Evolutionary conservation across 2,797 vertebrate species (phyloP).

Genomic region (Amphiprion clarkii): DNA sequence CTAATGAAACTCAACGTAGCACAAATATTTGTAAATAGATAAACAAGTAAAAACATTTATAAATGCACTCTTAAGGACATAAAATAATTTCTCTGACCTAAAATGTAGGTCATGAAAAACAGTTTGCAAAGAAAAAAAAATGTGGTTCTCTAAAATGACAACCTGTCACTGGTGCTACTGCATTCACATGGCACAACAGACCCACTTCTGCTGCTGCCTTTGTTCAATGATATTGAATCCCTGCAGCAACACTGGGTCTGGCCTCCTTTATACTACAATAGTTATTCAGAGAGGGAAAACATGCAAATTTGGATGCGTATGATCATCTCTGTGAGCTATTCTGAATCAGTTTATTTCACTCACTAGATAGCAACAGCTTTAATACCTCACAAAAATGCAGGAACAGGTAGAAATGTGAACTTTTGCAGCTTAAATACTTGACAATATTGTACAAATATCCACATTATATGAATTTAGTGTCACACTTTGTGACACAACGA

Average conservation of each 20-base stretch:
- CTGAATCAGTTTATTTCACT: not conserved
- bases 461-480: not conserved
- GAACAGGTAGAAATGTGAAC: not conserved
- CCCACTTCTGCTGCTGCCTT: slow-evolving; percentile 59
- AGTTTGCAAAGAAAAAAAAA: slow-evolving; percentile 36
- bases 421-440: slow-evolving; percentile 2
- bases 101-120: slow-evolving; percentile 69
- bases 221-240: slow-evolving; percentile 44
- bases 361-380: not conserved
- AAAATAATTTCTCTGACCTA: slow-evolving; percentile 49
- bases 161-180: slow-evolving; percentile 60
- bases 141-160: slow-evolving; percentile 66
- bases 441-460: not conserved
- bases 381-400: not conserved
- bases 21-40: not conserved
- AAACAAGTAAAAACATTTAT: not conserved
- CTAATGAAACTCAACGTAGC: not conserved
- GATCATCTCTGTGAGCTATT: not conserved
- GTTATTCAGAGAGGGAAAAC: slow-evolving; percentile 6
- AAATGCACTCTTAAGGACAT: slow-evolving; percentile 34
- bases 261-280: slow-evolving; percentile 27
- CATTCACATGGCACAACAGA: slow-evolving; percentile 66
- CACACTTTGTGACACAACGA: not conserved
- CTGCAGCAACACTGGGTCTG: slow-evolving; percentile 56
- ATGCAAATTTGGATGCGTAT: slow-evolving; percentile 11